Evolutionary conservation across 1,140 invertebrate genomes (phyloP).

Genomic region (Drosophila arizonae): DNA sequence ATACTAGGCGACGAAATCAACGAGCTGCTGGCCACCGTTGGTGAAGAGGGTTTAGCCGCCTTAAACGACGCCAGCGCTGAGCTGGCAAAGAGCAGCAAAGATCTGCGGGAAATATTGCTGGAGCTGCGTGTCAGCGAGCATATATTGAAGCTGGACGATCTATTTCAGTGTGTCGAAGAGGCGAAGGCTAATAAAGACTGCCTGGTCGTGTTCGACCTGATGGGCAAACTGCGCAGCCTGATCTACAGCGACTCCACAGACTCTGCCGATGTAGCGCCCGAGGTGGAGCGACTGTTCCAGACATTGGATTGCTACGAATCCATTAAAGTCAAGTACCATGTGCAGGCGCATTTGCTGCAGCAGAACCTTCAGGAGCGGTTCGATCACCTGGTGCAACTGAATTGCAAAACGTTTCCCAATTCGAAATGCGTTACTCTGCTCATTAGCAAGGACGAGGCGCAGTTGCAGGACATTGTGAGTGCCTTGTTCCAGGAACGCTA

Average conservation of each 20-base stretch:
- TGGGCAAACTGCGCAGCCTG: slow-evolving; percentile 60
- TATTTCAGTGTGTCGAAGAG: slow-evolving; percentile 75
- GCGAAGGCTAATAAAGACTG: slow-evolving; percentile 71
- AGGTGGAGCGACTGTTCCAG: slow-evolving; percentile 67
- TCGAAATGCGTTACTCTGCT: slow-evolving; percentile 72
- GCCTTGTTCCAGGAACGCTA: slow-evolving; percentile 77
- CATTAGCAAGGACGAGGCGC: slow-evolving; percentile 65
- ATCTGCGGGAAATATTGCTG: slow-evolving; percentile 64
- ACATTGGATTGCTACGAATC: slow-evolving; percentile 70
- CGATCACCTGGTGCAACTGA: slow-evolving; percentile 69
- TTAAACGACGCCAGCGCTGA: slow-evolving; percentile 59
- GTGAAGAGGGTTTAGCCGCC: slow-evolving; percentile 50
- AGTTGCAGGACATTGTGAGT: slow-evolving; percentile 72
- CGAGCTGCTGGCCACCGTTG: slow-evolving; percentile 57
- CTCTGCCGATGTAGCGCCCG: slow-evolving; percentile 26
- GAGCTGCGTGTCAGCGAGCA: slow-evolving; percentile 65
- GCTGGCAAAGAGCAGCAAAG: slow-evolving; percentile 44
- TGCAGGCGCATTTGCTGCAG: slow-evolving; percentile 70
- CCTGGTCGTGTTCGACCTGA: slow-evolving; percentile 56
- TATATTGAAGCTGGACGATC: slow-evolving; percentile 70
- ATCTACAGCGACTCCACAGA: slow-evolving; percentile 54
- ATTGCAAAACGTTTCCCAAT: slow-evolving; percentile 72
- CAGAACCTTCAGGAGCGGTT: slow-evolving; percentile 75
- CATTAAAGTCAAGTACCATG: slow-evolving; percentile 72
- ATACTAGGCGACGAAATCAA: slow-evolving; percentile 57